Evolutionary conservation across 2,888 invertebrate genomes (phyloP), one percentile per base, ranked within the genome.

Genomic region (Augiades crinisus): DNA sequence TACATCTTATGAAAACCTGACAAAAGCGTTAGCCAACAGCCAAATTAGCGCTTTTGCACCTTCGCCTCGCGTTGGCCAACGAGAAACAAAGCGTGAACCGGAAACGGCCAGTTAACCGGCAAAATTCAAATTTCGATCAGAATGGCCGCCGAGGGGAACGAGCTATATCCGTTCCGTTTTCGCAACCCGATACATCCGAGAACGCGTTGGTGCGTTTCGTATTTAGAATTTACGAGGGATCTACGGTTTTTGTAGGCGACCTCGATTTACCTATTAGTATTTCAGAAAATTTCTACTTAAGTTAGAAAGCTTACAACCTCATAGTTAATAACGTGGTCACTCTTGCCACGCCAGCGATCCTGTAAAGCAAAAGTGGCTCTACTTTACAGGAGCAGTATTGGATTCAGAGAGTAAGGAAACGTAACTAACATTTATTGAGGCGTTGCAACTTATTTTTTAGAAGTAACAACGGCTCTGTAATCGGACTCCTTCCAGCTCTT

Each of bases 141-240:
- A 84, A 86, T 80, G 81, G 76, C 77, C 69, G 71, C 65, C 68
- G 76, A 82, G 82, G 82, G 82, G 84, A 83, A 84, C 83, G 75
- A 76, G 82, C 84, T 80, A 86, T 87, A 86, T 89, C 89, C 89
- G 89, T 85, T 88, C 86, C 72, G 82, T 78, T 89, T 89, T 88
- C 87, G 89, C 89, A 89, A 88, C 72, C 74, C 73, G 72, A 74
- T 46, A 37, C 45, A 47, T 50, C 51, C 72, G 71, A 69, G 75
- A 68, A 70, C 67, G 82, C 83, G 81, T 75, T 82, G 78, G 75
- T 72, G 80, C 82, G 83, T 81, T 79, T 69, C 78, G 69, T 67
- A 72, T 68, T 74, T 66, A 68, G 62, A 74, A 38, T 44, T 21
- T n/a, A 24, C 37, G 31, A 72, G 68, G 75, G 75, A 73, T 71